Evolutionary conservation across 2,113 vertebrate genomes (phyloP), one percentile per base, ranked within the genome.

Genomic region (Varanus salvator): DNA sequence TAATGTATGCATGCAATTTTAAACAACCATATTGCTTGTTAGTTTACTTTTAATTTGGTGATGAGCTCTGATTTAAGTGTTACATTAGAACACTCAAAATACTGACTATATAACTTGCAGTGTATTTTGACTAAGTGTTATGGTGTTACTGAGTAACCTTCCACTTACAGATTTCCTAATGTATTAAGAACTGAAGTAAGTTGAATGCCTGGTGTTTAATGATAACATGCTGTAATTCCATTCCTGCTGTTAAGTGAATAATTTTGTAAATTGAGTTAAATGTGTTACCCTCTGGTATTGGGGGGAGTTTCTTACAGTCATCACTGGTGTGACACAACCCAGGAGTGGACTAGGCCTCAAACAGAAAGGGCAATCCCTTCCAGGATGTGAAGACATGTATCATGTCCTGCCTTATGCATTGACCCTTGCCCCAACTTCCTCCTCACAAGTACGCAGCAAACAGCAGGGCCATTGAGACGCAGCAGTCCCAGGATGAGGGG

Each of bases 251-350:
- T 87, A 75, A 91, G 60, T 11, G 34, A 19, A 0, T 60, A 76
- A 89, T 91, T 76, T 14, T 74, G 80, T 50, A 92, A 72, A 25
- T 64, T 82, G 23, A 84, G 85, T 84, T 89, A 92, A 91, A 95
- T 80, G 27, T 85, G 84, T 69, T 68, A 93, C 88, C 93, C 95
- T 89, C 75, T 95, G 91, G 29, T 17, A 50, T 9, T 57, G 25
- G 76, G 89, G 88, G 85, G 94, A 92, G 25, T 93, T 96, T 94
- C 92, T 92, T 78, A 92, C 2, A 3, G 48, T 91, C 92, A 94
- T 95, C 94, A 54, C 21, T 11, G 71, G 27, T 92, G 89, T 83
- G 23, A 1, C 78, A 80, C 86, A 34, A 71, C 85, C 82, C 34
- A 87, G 87, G 86, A 84, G 89, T 29, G 80, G 91, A 23, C 88